These are phyloP conservation scores for Rhodophaea formosa DNA, from an alignment of 2,888 invertebrate genomes.

Conservation along the genomic window DNA sequence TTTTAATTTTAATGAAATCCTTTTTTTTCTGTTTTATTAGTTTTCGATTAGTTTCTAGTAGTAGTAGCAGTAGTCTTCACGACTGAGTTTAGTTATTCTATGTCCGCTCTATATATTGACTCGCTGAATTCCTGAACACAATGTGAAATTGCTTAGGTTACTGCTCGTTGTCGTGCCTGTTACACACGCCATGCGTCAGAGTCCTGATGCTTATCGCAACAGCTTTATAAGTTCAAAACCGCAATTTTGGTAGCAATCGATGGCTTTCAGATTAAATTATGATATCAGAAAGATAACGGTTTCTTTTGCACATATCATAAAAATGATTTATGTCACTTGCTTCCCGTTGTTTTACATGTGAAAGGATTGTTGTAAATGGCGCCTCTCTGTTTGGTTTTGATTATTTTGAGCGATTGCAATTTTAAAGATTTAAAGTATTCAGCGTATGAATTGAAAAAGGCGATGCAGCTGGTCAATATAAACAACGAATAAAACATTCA, in stretches of 20 bases:
- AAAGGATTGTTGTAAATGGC: no score
- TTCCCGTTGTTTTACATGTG: background rate
- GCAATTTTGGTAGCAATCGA: slow-evolving; percentile 5
- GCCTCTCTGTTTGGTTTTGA: no score
- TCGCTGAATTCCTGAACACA: background rate
- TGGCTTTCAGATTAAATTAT: slow-evolving; percentile 2
- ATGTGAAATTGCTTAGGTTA: background rate
- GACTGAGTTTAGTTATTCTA: background rate
- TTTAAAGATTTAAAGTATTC: no score
- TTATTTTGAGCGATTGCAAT: no score
- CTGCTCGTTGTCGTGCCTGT: background rate
- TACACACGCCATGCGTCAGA: background rate
- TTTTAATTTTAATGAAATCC: no score
- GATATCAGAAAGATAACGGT: slow-evolving; percentile 5
- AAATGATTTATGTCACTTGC: no score
- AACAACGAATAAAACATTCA: no score
- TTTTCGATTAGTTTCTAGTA: no score
- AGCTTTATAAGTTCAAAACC: background rate
- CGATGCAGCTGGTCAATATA: no score
- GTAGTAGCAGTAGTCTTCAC: no score
- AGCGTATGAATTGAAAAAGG: no score
- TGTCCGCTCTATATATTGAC: background rate
- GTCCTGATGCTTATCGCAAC: background rate
- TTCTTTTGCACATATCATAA: background rate
- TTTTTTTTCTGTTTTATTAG: no score